Conservation (phyloP, 2,113 vertebrate genomes). For the Embiotoca jacksoni region DNA sequence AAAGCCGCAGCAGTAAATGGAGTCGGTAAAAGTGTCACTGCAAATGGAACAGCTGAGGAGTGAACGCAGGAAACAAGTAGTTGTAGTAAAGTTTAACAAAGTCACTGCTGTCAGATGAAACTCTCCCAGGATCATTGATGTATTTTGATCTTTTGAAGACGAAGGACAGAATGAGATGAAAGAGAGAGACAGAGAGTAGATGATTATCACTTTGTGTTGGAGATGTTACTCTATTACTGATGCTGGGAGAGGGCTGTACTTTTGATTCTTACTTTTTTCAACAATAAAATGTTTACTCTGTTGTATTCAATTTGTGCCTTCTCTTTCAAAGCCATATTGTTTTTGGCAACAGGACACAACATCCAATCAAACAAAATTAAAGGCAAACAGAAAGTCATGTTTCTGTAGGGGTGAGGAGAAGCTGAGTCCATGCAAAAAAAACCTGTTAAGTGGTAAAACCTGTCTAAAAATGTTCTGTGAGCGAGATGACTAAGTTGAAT, state of each 20-base stretch:
- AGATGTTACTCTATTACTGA: conserved; percentile 24
- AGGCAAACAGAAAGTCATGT: too few relatives aligned
- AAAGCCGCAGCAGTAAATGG: conserved; percentile 42
- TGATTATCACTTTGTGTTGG: conserved; percentile 36
- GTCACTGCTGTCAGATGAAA: conserved; percentile 65
- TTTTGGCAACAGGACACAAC: too few relatives aligned
- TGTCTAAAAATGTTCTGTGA: too few relatives aligned
- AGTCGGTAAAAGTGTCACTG: conserved; percentile 27
- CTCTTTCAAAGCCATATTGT: neutral
- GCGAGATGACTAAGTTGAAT: too few relatives aligned
- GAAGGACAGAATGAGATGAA: conserved; percentile 11
- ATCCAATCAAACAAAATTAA: too few relatives aligned
- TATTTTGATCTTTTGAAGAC: conserved; percentile 30
- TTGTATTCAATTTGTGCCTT: neutral
- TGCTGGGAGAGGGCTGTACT: conserved; percentile 51
- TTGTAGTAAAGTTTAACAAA: conserved; percentile 35
- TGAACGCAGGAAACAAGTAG: conserved; percentile 39
- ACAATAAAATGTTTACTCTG: conserved; percentile 70
- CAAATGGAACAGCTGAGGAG: conserved; percentile 49
- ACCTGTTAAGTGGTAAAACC: too few relatives aligned
- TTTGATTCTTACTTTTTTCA: conserved; percentile 12
- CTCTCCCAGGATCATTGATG: conserved; percentile 30
- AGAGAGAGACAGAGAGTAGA: conserved; percentile 3
- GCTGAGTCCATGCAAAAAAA: too few relatives aligned
- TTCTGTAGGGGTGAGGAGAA: too few relatives aligned